A percentile compares a stretch with the other conserved stretches of the same genome.
Conservation (phyloP, 1,140 invertebrate species). For the Ceratosolen solmsi region DNA sequence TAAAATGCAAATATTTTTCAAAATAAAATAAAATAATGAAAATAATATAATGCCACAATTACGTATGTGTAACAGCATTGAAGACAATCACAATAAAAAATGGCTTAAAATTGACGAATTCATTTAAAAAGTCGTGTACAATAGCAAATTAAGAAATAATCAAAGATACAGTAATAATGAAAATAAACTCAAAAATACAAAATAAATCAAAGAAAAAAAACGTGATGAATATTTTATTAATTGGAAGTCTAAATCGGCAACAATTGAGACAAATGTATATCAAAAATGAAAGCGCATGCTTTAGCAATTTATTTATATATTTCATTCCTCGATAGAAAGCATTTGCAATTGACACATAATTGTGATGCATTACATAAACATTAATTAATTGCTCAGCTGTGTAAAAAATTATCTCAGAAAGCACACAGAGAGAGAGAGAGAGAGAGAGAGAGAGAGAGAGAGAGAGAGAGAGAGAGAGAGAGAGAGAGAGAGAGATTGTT, state of each 20-base stretch:
- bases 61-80: background rate
- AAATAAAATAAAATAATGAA: constrained; percentile 1
- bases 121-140: background rate
- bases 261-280: background rate
- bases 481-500: too few species aligned
- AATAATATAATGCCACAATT: background rate
- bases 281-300: constrained; percentile 28
- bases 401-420: too few species aligned
- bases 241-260: background rate
- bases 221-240: background rate
- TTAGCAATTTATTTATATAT: background rate
- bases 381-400: too few species aligned
- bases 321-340: constrained; percentile 18
- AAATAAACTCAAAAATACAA: constrained; percentile 11
- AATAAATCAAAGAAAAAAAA: background rate
- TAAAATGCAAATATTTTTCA: too few species aligned
- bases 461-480: too few species aligned
- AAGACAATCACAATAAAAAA: background rate
- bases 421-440: too few species aligned
- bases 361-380: too few species aligned
- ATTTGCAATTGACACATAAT: background rate
- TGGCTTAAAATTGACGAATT: background rate
- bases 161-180: constrained; percentile 3
- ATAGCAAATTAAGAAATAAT: background rate
- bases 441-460: too few species aligned